Evolutionary conservation across 2,113 vertebrate species (phyloP).

Genomic region (Vicugna pacos): DNA sequence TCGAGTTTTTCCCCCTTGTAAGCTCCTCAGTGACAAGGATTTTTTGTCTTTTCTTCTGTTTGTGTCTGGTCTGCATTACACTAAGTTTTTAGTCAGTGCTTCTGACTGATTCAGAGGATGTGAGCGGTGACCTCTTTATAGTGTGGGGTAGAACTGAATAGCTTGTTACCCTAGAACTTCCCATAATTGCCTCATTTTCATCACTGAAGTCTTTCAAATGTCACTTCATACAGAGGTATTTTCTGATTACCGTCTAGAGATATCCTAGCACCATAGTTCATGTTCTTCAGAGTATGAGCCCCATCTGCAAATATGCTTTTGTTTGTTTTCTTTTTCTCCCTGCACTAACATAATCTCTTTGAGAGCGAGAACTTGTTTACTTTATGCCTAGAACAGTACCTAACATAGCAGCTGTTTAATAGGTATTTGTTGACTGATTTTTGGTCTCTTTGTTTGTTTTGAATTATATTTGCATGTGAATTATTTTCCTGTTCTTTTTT

Average conservation of each 20-base stretch:
- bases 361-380: not conserved
- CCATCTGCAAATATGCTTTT: not conserved
- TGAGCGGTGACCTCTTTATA: not conserved
- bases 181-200: not conserved
- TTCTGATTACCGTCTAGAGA: not conserved
- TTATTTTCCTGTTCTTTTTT: conserved; percentile 13
- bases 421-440: not conserved
- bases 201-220: not conserved
- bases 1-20: not conserved
- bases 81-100: not conserved
- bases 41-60: not conserved
- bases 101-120: not conserved
- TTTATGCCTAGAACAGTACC: not conserved
- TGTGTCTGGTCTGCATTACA: not conserved
- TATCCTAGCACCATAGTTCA: not conserved
- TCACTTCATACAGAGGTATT: not conserved
- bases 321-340: not conserved
- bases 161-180: not conserved
- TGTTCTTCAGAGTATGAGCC: not conserved
- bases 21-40: not conserved
- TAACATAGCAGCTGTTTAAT: not conserved
- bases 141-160: not conserved
- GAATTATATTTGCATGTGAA: conserved; percentile 54
- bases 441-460: conserved; percentile 31
- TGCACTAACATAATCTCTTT: not conserved